Conservation (phyloP, 2,888 invertebrate species). For the Stictocephala bisonia region DNA sequence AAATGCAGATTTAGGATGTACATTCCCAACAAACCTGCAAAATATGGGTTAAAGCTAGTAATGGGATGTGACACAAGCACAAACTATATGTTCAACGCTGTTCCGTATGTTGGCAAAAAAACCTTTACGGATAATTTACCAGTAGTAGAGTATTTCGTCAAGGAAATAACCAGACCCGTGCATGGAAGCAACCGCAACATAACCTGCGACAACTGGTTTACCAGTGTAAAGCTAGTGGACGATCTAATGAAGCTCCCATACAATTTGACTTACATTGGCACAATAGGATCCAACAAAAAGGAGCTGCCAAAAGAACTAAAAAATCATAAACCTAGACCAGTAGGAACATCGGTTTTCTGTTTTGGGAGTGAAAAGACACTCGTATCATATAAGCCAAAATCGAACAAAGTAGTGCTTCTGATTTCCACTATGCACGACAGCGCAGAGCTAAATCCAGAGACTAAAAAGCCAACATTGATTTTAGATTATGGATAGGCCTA, state of each 20-base stretch:
- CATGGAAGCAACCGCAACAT: conserved; percentile 32
- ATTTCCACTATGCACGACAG: conserved; percentile 38
- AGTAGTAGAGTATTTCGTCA: conserved; percentile 24
- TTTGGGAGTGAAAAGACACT: conserved; percentile 34
- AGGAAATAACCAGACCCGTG: conserved; percentile 29
- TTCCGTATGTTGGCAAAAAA: conserved; percentile 45
- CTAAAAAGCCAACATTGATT: conserved; percentile 32
- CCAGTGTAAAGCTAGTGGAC: conserved; percentile 30
- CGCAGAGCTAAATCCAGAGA: conserved; percentile 23
- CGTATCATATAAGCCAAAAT: conserved; percentile 20
- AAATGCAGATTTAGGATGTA: conserved; percentile 55
- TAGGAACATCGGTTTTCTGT: conserved; percentile 15
- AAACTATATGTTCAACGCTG: conserved; percentile 44
- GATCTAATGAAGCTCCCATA: conserved; percentile 29
- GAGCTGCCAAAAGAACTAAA: conserved; percentile 15
- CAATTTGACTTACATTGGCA: conserved; percentile 14
- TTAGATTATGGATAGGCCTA: no score
- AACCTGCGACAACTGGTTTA: conserved; percentile 44
- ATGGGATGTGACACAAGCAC: conserved; percentile 42
- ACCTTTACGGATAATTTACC: conserved; percentile 24
- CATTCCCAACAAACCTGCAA: conserved; percentile 55
- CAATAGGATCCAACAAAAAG: conserved; percentile 8
- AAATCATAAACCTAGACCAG: conserved; percentile 15
- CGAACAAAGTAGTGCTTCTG: conserved; percentile 11
- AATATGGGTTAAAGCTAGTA: conserved; percentile 56